These are phyloP conservation scores for Hyla sarda DNA, from an alignment of 2,113 vertebrate genomes.

Conservation along the genomic window DNA sequence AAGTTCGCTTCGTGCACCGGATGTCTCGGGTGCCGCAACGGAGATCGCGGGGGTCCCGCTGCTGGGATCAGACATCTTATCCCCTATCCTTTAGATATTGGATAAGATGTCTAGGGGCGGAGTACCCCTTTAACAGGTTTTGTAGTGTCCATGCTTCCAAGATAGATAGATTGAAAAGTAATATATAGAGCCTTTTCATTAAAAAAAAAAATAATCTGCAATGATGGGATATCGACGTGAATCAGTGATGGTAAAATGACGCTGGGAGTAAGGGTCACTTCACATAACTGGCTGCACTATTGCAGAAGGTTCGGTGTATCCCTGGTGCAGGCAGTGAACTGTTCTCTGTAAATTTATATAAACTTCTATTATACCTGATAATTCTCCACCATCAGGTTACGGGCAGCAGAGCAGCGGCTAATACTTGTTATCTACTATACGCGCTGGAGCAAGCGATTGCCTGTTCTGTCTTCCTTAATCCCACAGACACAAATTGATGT, in stretches of 20 bases:
- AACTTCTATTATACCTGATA: conserved; percentile 30
- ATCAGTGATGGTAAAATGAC: background rate
- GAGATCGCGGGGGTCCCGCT: too few species aligned
- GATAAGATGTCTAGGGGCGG: too few species aligned
- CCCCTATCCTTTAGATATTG: too few species aligned
- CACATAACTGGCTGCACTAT: too few species aligned
- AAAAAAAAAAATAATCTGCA: background rate
- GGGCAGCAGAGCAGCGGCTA: conserved; percentile 15
- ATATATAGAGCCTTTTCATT: background rate
- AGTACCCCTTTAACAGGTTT: too few species aligned
- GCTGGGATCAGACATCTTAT: too few species aligned
- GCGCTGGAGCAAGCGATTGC: conserved; percentile 19
- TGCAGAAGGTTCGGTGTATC: too few species aligned
- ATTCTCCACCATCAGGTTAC: conserved; percentile 16
- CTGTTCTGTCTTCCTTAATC: conserved; percentile 35
- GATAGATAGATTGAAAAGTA: background rate
- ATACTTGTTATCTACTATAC: conserved; percentile 22
- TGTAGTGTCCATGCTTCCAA: too few species aligned
- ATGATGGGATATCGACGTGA: background rate
- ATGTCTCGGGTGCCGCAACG: too few species aligned
- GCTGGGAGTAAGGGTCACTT: background rate
- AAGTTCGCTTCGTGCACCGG: too few species aligned
- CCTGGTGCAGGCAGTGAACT: background rate
- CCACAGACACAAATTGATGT: conserved; percentile 34
- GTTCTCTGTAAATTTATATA: background rate